Evolutionary conservation across 2,113 vertebrate genomes (phyloP), one percentile per base, ranked within the genome.

Genomic region (Eidolon helvum): DNA sequence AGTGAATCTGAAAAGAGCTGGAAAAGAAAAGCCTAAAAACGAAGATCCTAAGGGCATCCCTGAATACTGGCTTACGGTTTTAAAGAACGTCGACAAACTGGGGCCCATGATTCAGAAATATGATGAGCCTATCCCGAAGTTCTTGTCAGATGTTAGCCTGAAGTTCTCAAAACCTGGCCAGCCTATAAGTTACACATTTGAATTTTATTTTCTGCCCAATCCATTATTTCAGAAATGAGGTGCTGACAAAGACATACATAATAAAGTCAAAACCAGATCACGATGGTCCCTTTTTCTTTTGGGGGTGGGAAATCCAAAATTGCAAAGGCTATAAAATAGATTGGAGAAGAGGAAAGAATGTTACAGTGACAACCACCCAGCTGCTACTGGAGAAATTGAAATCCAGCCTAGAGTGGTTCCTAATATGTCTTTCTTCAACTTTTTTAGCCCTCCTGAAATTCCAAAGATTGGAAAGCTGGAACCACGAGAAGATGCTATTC

Each of bases 31-130:
- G 38, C 84, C 80, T 66, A 92, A 94, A 80, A 96, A 35, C 96
- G 99, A 99, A 96, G 99, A 99, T 89, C 99, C 99, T 88, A 99
- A 99, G 99, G 99, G 99, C 98, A 99, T 99, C 98, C 99, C 99
- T 15, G 99, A 99, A 87, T 99, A 99, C 98, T 99, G 99, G 99
- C 98, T 99, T 98, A 99, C 99, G 0, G 99, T 99, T 93, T 99
- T 99, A 98, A 99, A 99, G 97, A 99, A 99, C 7, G 99, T 99
- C 94, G 99, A 99, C 95, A 98, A 99, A 96, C 99, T 99, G 66
- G 99, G 99, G 90, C 99, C 99, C 97, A 99, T 99, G 99, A 98
- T 99, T 98, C 96, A 99, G 99, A 99, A 99, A 94, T 99, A 99
- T 45, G 99, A 99, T 96, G 99, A 99, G 90, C 99, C 99, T 94